Percentiles rank a stretch among this genome's conserved stretches.
Conservation (phyloP, 92 coral and sea anemone genomes). For the Muricea muricata region DNA sequence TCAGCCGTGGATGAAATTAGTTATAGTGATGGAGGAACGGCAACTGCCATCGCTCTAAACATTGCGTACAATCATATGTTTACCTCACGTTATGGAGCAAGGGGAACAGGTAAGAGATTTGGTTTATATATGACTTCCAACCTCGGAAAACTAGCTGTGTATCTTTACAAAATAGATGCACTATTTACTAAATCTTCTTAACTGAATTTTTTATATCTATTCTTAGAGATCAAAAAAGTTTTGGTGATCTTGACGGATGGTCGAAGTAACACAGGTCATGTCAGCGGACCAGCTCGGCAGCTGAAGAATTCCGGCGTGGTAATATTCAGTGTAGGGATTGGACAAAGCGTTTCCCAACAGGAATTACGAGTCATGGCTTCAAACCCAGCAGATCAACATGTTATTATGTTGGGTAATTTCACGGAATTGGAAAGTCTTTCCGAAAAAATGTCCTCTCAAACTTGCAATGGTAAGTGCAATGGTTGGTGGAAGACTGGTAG, state of each 20-base stretch:
- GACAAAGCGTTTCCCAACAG: background rate
- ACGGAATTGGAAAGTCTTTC: background rate
- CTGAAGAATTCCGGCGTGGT: slow-evolving; percentile 29
- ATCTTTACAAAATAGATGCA: no score
- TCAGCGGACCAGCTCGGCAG: slow-evolving; percentile 33
- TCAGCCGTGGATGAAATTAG: background rate
- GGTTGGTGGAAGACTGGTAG: background rate
- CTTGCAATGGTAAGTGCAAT: background rate
- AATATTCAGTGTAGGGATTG: slow-evolving; percentile 24
- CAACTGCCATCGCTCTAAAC: slow-evolving; percentile 17
- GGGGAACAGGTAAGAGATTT: slow-evolving; percentile 30
- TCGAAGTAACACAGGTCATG: slow-evolving; percentile 13
- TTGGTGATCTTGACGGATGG: slow-evolving; percentile 33
- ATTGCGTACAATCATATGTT: slow-evolving; percentile 26
- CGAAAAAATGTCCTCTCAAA: background rate
- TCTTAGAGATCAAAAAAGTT: slow-evolving; percentile 32
- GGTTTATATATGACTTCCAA: no score
- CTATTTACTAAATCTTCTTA: no score
- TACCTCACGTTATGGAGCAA: slow-evolving; percentile 15
- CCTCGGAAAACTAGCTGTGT: no score
- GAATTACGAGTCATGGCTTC: slow-evolving; percentile 7
- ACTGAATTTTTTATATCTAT: no score
- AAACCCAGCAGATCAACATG: background rate
- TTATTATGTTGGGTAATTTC: background rate
- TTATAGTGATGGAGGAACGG: slow-evolving; percentile 16